A percentile compares a stretch with the other conserved stretches of the same genome.
phyloP scores from a whole-genome alignment of 2,888 invertebrate genomes.

The Clistopyga incitator region DNA sequence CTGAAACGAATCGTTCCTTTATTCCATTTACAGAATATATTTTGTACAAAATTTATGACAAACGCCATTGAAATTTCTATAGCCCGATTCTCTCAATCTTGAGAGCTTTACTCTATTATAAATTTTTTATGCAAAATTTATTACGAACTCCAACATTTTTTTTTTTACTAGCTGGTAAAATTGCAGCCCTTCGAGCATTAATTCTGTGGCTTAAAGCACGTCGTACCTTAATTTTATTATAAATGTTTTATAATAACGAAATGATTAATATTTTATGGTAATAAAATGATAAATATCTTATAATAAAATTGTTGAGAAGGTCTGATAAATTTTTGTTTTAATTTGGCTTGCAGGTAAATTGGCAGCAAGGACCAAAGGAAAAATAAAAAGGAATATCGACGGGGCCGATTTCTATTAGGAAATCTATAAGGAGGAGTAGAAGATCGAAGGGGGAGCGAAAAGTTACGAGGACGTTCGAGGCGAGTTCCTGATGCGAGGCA shows the following conservation, averaged over 20 bases:
- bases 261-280: too few species aligned
- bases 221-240: too few species aligned
- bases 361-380: neutral
- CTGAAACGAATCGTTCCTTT: neutral
- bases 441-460: neutral
- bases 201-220: too few species aligned
- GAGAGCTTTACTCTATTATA: neutral
- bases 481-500: conserved; percentile 44
- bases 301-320: too few species aligned
- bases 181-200: too few species aligned
- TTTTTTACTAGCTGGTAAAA: too few species aligned
- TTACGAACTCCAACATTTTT: neutral
- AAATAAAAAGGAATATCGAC: neutral
- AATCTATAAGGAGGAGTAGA: neutral
- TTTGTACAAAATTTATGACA: neutral
- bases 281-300: too few species aligned
- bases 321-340: neutral
- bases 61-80: neutral
- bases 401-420: neutral
- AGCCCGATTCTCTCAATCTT: neutral
- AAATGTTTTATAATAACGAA: too few species aligned
- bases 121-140: neutral
- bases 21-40: neutral
- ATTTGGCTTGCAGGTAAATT: conserved; percentile 30
- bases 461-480: conserved; percentile 2